Base-by-base conservation (phyloP, 2,888 invertebrate species). In the Sinodicranocentrus sp. region DNA sequence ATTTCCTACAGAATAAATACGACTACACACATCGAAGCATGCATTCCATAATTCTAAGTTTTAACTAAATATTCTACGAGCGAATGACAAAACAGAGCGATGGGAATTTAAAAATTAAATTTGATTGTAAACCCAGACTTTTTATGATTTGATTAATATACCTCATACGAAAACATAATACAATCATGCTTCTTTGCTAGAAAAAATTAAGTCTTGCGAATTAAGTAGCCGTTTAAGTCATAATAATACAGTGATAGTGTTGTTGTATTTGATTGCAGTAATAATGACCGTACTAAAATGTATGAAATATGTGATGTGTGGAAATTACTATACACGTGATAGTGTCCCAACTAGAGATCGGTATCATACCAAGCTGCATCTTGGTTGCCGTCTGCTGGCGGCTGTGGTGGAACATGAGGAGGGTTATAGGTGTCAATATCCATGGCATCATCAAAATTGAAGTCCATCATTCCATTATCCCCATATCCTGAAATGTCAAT, bases 281-380 rank as follows among this genome's bases (percentile, higher is more conserved):
- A 25, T 57, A 33, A 33, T 33, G 10, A 52, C 19, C 57, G 57
- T 57, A 57, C 57, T 57, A 57, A 57, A 57, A 57, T 23, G 57
- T 57, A 23, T 23, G 23, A 57, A 57, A 25, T 10, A 25, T 57
- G n/a, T 52, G 17, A 15, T n/a, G 3, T 13, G 1, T 57, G 57
- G 57, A 57, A 57, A 57, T 57, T 57, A 57, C 3, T 21, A 19
- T 21, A 54, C 54, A 54, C 54, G 2, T 54, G 23, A 54, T 57
- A 57, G 57, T 57, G 57, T 25, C 21, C 23, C 54, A 75, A 33
- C 59, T 79, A 79, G 79, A 79, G 79, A 71, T 79, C 79, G 44
- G 79, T 79, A 52, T 79, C 79, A 71, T 98, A 98, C 98, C 98
- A 98, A 89, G 97, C 97, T 88, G 97, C 97, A 89, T 97, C 95